Evolutionary conservation across 2,888 invertebrate genomes (phyloP).

Genomic region (Pachymerium ferrugineum): DNA sequence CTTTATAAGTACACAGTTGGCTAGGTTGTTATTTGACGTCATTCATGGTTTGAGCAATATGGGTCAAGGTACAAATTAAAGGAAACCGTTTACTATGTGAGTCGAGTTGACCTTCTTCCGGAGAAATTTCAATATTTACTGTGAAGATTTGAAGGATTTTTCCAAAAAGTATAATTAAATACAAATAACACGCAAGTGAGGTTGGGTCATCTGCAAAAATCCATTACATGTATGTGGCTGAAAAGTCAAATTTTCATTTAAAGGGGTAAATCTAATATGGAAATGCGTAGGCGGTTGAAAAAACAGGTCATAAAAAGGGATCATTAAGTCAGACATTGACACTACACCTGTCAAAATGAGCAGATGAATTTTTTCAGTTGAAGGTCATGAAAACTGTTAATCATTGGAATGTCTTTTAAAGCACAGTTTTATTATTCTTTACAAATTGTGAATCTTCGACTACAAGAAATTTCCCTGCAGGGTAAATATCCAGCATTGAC

Average conservation of each 20-base stretch:
- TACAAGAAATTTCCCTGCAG: neutral
- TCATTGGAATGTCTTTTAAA: no score
- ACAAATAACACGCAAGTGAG: no score
- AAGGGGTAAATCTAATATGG: no score
- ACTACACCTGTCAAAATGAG: neutral
- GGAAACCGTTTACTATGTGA: conserved; percentile 21
- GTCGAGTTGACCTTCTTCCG: conserved; percentile 1
- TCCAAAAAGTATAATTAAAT: neutral
- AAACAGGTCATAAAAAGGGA: conserved; percentile 4
- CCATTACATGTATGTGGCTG: neutral
- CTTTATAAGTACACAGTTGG: neutral
- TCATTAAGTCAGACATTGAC: conserved; percentile 20
- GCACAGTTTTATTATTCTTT: neutral
- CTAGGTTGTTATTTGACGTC: neutral
- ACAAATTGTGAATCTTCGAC: neutral
- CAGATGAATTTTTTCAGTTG: neutral
- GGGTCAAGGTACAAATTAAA: conserved; percentile 25
- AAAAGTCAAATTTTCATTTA: neutral
- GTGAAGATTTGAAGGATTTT: neutral
- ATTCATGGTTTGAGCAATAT: conserved; percentile 22
- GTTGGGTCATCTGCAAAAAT: neutral
- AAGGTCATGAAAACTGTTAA: conserved; percentile 1
- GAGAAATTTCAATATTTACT: neutral
- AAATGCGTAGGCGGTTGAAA: neutral
- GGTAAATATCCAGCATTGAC: conserved; percentile 6